phyloP scores from a whole-genome alignment of 1,140 invertebrate genomes.

The Helicoverpa zea region DNA sequence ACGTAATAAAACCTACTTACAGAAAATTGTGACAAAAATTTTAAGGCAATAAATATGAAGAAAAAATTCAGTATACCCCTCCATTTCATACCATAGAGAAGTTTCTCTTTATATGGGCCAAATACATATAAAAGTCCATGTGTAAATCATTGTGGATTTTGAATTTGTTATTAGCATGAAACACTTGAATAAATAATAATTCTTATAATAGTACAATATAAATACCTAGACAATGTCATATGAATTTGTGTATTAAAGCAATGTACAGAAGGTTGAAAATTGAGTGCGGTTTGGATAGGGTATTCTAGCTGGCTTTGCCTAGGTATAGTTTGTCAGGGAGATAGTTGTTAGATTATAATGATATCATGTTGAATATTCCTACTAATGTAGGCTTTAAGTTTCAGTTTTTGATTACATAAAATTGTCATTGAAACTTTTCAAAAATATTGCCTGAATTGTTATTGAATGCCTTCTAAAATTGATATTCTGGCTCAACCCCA shows the following conservation, averaged over 20 bases:
- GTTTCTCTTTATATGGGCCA: not conserved
- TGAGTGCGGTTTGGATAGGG: not conserved
- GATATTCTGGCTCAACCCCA: too few species aligned
- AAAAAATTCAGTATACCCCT: not conserved
- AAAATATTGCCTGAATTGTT: too few species aligned
- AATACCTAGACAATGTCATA: not conserved
- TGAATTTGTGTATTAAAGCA: not conserved
- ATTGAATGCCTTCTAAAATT: too few species aligned
- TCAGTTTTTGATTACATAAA: too few species aligned
- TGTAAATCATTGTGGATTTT: constrained; percentile 50
- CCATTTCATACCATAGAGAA: not conserved
- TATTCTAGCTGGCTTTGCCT: not conserved
- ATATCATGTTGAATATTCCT: not conserved
- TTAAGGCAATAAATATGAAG: not conserved
- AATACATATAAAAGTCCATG: constrained; percentile 13
- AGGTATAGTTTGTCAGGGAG: not conserved
- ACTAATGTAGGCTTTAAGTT: too few species aligned
- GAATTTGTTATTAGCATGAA: constrained; percentile 36
- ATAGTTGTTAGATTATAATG: not conserved
- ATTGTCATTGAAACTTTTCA: too few species aligned
- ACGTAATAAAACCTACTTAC: too few species aligned
- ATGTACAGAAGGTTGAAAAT: not conserved
- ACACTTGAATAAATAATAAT: constrained; percentile 47
- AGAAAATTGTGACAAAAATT: too few species aligned
- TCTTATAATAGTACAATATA: constrained; percentile 15